Conservation (phyloP, 2,888 invertebrate species). For the Epinotia bilunana region DNA sequence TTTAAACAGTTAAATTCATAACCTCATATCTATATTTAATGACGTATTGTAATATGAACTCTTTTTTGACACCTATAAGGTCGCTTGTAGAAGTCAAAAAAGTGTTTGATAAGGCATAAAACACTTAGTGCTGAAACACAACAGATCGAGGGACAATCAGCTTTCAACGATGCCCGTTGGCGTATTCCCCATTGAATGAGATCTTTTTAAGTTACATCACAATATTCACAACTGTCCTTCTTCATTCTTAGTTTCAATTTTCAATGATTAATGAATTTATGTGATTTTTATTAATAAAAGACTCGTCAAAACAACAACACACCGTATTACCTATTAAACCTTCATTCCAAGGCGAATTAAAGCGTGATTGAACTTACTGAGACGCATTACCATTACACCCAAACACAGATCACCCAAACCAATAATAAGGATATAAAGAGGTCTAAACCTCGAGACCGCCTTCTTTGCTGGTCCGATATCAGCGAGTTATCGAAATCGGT, state of each 20-base stretch:
- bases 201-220: not conserved
- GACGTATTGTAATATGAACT: not conserved
- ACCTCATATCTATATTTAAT: not conserved
- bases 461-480: too few species aligned
- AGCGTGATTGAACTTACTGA: too few species aligned
- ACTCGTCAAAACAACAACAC: too few species aligned
- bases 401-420: too few species aligned
- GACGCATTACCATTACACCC: too few species aligned
- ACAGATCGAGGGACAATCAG: conserved; percentile 23
- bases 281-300: too few species aligned
- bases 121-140: conserved; percentile 23
- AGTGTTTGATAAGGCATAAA: conserved; percentile 12
- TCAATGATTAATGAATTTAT: not conserved
- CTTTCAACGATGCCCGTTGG: conserved; percentile 35
- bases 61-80: not conserved
- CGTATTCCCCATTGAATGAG: not conserved
- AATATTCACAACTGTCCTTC: not conserved
- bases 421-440: too few species aligned
- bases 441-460: too few species aligned
- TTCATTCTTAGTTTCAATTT: not conserved
- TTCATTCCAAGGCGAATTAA: too few species aligned
- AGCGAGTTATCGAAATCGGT: too few species aligned
- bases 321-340: too few species aligned
- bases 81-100: not conserved
- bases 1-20: not conserved